Conservation (phyloP, 1,140 invertebrate genomes). For the Pectinophora gossypiella region DNA sequence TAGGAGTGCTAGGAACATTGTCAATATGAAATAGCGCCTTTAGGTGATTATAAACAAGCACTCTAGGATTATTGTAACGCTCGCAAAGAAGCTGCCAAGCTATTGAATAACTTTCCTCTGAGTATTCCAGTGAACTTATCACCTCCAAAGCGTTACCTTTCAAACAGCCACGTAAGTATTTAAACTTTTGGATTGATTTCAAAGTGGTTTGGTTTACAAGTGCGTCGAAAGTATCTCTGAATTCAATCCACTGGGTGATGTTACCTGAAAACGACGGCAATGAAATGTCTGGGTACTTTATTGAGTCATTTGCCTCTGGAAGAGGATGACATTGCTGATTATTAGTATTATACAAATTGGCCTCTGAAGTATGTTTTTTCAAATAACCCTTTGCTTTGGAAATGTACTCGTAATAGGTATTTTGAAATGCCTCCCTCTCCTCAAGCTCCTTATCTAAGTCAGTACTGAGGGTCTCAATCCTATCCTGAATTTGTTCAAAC, state of each 20-base stretch:
- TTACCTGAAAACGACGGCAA: neutral
- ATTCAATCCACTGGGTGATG: neutral
- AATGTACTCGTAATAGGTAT: neutral
- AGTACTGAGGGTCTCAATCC: neutral
- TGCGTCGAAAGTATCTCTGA: conserved; percentile 1
- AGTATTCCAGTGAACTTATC: neutral
- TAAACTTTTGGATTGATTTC: conserved; percentile 2
- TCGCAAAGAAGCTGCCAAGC: conserved; percentile 2
- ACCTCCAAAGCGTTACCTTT: neutral
- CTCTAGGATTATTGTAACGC: conserved; percentile 1
- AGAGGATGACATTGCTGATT: no score
- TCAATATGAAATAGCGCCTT: neutral
- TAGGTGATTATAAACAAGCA: neutral
- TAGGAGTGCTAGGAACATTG: neutral
- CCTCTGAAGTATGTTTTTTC: neutral
- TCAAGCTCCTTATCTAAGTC: neutral
- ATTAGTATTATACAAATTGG: no score
- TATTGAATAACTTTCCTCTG: neutral
- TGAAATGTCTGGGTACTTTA: neutral
- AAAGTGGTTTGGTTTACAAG: neutral
- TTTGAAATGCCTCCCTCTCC: neutral
- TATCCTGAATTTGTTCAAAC: neutral
- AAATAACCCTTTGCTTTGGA: neutral
- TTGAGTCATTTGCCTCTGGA: neutral
- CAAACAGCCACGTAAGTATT: neutral